phyloP scores from a whole-genome alignment of 2,797 vertebrate species.

The Oreonectes daqikongensis region DNA sequence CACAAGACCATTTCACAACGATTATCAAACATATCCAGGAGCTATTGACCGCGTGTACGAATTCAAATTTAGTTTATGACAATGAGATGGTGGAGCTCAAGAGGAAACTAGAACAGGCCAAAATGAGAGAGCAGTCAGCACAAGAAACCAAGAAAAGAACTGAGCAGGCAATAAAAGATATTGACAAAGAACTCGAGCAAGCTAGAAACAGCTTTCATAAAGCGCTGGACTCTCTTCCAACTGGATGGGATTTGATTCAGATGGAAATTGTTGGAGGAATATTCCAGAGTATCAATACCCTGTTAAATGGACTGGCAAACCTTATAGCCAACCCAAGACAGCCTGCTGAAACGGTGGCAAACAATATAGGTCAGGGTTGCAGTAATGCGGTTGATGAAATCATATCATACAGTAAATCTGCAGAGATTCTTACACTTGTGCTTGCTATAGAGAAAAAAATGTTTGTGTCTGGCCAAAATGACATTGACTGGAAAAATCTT shows the following conservation, averaged over 20 bases:
- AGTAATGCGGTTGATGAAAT: conserved; percentile 5
- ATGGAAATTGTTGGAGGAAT: conserved; percentile 21
- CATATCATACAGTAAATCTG: conserved; percentile 20
- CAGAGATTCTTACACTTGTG: background rate
- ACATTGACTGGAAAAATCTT: conserved; percentile 43
- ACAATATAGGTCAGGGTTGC: background rate
- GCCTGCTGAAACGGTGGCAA: background rate
- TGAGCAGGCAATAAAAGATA: background rate
- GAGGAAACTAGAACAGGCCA: conserved; percentile 15
- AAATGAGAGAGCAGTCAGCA: conserved; percentile 9
- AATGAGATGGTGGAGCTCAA: conserved; percentile 10
- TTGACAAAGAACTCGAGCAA: background rate
- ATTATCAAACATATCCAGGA: conserved; percentile 58
- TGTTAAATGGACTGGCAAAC: background rate
- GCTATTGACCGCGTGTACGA: conserved; percentile 47
- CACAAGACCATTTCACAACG: conserved; percentile 45
- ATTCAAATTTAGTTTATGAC: conserved; percentile 5
- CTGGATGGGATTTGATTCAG: conserved; percentile 23
- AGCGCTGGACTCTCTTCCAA: conserved; percentile 31
- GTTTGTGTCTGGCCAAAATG: background rate
- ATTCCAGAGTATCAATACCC: background rate
- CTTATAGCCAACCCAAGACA: background rate
- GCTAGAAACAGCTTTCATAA: conserved; percentile 12
- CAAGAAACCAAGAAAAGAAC: background rate
- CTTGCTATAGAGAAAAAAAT: background rate